Conservation (phyloP, 2,888 invertebrate species). For the Scaptodrosophila latifasciaeformis region DNA sequence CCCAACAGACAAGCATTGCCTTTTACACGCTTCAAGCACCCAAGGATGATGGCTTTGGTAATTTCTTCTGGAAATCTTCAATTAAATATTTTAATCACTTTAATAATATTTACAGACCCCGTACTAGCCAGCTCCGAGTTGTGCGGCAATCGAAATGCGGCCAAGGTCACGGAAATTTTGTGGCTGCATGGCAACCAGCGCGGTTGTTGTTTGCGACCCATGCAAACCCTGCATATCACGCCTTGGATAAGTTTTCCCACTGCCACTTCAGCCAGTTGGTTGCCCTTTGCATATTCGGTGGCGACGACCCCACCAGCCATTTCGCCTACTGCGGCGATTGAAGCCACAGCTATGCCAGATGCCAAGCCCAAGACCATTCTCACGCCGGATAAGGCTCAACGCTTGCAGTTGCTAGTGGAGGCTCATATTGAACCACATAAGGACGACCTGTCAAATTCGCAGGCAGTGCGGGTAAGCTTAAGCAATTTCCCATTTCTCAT, state of each 20-base stretch:
- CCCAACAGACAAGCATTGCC: constrained; percentile 78
- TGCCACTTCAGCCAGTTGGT: constrained; percentile 66
- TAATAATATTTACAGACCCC: constrained; percentile 51
- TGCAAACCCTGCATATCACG: constrained; percentile 75
- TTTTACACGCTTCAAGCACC: constrained; percentile 78
- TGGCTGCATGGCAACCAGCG: constrained; percentile 72
- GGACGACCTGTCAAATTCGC: constrained; percentile 11
- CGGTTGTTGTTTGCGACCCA: constrained; percentile 73
- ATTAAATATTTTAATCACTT: not conserved
- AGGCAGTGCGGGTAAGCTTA: constrained; percentile 55
- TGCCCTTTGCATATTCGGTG: constrained; percentile 69
- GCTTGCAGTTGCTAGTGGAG: constrained; percentile 71
- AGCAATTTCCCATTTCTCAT: too few species aligned
- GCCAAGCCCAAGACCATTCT: constrained; percentile 30
- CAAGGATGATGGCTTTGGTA: constrained; percentile 71
- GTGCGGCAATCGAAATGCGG: constrained; percentile 71
- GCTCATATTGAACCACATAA: constrained; percentile 63
- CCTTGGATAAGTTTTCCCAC: constrained; percentile 77
- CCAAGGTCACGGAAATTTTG: constrained; percentile 73
- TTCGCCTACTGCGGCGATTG: not conserved
- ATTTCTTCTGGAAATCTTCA: constrained; percentile 15
- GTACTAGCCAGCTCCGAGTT: constrained; percentile 72
- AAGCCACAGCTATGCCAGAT: constrained; percentile 26
- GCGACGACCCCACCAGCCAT: constrained; percentile 5
- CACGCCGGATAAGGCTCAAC: constrained; percentile 37